Evolutionary conservation across 1,140 invertebrate species (phyloP).

Genomic region (Acromyrmex charruanus): DNA sequence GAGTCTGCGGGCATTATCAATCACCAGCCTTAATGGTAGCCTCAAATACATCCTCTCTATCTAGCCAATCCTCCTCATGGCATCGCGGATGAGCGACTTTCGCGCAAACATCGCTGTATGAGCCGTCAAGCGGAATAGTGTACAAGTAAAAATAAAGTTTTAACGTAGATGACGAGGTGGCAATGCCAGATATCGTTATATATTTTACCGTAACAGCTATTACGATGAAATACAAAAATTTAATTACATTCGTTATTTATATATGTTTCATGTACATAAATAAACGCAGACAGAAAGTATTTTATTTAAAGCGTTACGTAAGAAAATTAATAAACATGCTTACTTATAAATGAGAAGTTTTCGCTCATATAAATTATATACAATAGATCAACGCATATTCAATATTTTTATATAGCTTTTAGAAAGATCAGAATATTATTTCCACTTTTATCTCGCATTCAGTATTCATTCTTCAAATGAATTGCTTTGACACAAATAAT

Average conservation of each 20-base stretch:
- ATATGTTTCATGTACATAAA: not conserved
- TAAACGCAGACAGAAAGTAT: not conserved
- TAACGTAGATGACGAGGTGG: slow-evolving; percentile 28
- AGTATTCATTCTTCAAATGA: not conserved
- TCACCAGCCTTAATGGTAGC: slow-evolving; percentile 83
- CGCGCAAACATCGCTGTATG: slow-evolving; percentile 50
- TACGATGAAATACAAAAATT: not conserved
- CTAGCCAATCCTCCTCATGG: slow-evolving; percentile 76
- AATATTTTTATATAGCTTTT: not conserved
- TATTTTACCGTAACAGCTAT: slow-evolving; percentile 16
- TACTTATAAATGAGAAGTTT: not conserved
- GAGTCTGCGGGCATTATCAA: slow-evolving; percentile 83
- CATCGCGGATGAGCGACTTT: slow-evolving; percentile 59
- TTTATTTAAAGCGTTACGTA: slow-evolving; percentile 1
- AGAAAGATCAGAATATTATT: not conserved
- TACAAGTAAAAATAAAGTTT: slow-evolving; percentile 37
- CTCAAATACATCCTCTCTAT: slow-evolving; percentile 83
- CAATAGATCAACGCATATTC: not conserved
- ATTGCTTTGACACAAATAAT: not conserved
- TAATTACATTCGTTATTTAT: too few species aligned
- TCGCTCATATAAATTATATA: not conserved
- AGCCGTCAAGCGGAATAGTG: slow-evolving; percentile 41
- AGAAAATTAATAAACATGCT: not conserved
- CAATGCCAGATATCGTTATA: slow-evolving; percentile 40
- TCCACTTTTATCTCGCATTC: not conserved